Evolutionary conservation across 2,113 vertebrate species (phyloP).

Genomic region (Chunga burmeisteri): DNA sequence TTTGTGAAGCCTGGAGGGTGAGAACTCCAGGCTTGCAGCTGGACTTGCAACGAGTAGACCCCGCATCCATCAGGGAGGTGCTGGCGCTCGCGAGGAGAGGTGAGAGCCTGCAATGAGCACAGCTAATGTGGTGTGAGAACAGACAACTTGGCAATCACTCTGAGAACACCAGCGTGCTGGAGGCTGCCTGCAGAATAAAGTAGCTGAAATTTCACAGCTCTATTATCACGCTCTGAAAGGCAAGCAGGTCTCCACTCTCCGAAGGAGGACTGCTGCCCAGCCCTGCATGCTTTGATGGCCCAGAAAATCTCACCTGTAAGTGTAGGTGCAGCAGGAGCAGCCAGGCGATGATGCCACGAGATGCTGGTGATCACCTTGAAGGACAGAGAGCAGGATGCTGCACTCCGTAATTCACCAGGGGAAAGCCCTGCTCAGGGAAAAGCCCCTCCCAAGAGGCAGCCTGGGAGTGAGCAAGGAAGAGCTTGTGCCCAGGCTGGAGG

Average conservation of each 20-base stretch:
- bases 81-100: neutral
- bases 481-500: neutral
- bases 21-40: neutral
- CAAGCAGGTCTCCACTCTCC: neutral
- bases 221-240: slow-evolving; percentile 5
- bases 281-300: neutral
- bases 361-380: neutral
- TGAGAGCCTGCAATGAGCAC: neutral
- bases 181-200: neutral
- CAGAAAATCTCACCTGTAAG: neutral
- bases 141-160: neutral
- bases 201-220: slow-evolving; percentile 29
- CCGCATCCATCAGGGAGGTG: neutral
- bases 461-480: neutral
- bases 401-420: no score
- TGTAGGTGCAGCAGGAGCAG: neutral
- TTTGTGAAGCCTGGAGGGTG: neutral
- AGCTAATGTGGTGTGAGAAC: neutral
- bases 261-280: neutral
- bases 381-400: neutral
- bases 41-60: neutral
- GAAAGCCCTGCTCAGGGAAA: neutral
- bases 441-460: neutral
- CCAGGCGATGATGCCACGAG: fast-evolving
- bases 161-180: neutral